Conservation (phyloP, 2,113 vertebrate species). For the Pitta sordida region DNA sequence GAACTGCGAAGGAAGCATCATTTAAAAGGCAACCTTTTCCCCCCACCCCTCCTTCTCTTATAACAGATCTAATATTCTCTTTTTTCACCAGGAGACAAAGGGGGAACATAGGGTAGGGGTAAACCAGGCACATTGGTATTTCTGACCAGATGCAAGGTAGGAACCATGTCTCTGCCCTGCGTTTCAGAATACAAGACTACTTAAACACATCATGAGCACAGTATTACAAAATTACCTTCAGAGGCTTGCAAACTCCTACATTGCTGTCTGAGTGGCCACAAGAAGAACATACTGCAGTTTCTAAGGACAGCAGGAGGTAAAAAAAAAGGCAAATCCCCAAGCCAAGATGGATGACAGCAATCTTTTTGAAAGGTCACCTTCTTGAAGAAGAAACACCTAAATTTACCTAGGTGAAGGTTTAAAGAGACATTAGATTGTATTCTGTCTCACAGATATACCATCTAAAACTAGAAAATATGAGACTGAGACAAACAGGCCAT, state of each 20-base stretch:
- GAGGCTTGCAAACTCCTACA: background rate
- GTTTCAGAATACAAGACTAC: background rate
- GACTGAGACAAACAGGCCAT: background rate
- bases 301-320: background rate
- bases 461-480: background rate
- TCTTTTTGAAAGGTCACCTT: background rate
- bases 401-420: background rate
- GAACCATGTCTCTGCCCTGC: no score
- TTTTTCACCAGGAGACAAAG: no score
- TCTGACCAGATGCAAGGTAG: no score
- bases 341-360: fast-evolving
- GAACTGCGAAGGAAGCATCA: no score
- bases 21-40: no score
- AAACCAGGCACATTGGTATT: no score
- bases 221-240: background rate
- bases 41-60: no score
- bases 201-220: background rate
- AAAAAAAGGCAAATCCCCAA: background rate
- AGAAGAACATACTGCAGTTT: background rate
- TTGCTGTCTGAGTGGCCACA: background rate
- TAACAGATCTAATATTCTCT: no score
- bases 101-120: no score
- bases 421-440: background rate
- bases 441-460: background rate
- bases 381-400: background rate